A percentile compares a stretch with the other conserved stretches of the same genome.
Conservation (phyloP, 2,113 vertebrate species). For the Melanotaenia duboulayi region DNA sequence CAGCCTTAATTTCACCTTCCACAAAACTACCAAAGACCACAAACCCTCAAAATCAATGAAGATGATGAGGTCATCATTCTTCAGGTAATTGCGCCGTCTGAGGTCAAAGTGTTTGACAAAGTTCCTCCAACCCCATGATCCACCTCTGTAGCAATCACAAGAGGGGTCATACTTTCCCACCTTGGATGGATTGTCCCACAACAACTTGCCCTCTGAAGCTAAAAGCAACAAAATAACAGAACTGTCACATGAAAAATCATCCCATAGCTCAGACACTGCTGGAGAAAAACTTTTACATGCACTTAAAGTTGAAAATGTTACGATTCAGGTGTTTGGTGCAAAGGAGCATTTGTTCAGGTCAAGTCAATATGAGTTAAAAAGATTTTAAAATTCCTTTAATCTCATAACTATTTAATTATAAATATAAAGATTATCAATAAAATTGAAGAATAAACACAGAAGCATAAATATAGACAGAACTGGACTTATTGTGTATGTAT, state of each 20-base stretch:
- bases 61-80: constrained; percentile 82
- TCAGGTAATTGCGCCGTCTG: constrained; percentile 74
- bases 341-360: too few relatives aligned
- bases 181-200: constrained; percentile 78
- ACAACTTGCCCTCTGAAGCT: constrained; percentile 56
- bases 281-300: too few relatives aligned
- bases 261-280: too few relatives aligned
- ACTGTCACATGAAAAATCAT: background rate
- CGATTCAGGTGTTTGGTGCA: too few relatives aligned
- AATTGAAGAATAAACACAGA: too few relatives aligned
- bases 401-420: too few relatives aligned
- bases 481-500: too few relatives aligned
- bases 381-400: too few relatives aligned
- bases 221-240: constrained; percentile 12
- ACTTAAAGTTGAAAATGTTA: too few relatives aligned
- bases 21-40: background rate
- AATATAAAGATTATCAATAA: too few relatives aligned
- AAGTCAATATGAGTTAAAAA: too few relatives aligned
- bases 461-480: too few relatives aligned
- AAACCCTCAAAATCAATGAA: constrained; percentile 80
- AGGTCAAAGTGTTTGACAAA: constrained; percentile 81
- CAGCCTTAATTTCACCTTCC: background rate
- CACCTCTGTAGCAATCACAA: constrained; percentile 62
- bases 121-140: constrained; percentile 70
- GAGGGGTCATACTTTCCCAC: constrained; percentile 55